Base-by-base conservation (phyloP, 2,797 vertebrate species). In the Urosaurus nigricauda region DNA sequence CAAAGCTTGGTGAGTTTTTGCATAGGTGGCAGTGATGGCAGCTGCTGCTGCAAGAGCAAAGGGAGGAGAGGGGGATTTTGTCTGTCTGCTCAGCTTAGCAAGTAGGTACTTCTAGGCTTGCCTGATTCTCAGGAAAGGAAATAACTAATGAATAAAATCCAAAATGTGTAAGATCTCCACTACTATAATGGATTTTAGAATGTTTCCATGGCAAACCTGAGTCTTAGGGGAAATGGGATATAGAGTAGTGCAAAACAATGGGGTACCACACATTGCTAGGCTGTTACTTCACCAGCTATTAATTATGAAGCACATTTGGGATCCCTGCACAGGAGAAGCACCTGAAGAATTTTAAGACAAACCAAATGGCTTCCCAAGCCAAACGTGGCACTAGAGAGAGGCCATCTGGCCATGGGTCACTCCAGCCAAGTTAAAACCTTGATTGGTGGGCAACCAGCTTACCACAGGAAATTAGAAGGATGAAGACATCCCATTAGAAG, bases 401-500 rank as follows among this genome's bases (percentile, higher is more conserved):
- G 3, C 43, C 14, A 43, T 63, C 8, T 71, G 65, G 53, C 35
- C 32, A 5, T 17, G 16, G 21, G 43, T 81, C 26, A 65, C 16
- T 35, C 58, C 71, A 80, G 26, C 13, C 16, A 53, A 74, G 51
- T 75, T 56, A 53, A 60, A 75, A 43, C 47, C 53, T 87, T 68
- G 37, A 84, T 65, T 68, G 24, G n/a, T 32, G 65, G 70, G 40
- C 68, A 80, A 58, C 35, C 47, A 70, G 71, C 56, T 84, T 82
- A 73, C 87, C 85, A 60, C 60, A 83, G 70, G 58, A 91, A 84
- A 84, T 29, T 26, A 84, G 40, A 37, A 51, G 12, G 77, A 91
- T 86, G 56, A 89, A 81, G 81, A 79, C 58, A 80, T 89, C 75
- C 75, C 58, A 87, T 81, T 84, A 85, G 63, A 87, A 84, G 81